Base-by-base conservation (phyloP, 2,113 vertebrate genomes). In the Ascaphus truei region DNA sequence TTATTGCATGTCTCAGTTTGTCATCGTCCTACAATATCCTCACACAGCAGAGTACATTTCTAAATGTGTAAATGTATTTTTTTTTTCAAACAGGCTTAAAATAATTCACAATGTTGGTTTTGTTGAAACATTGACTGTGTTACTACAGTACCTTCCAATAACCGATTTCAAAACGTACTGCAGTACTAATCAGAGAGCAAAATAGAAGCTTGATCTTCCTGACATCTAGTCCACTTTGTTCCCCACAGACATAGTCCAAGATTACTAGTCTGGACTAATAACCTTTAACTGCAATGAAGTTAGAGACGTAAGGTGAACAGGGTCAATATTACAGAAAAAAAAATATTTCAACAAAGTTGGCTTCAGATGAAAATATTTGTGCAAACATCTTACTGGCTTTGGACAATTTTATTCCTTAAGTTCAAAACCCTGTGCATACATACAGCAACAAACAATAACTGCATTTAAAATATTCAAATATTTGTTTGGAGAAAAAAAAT, bases 1-100 rank as follows among this genome's bases (percentile, higher is more conserved):
- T 52, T 61, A 48, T 48, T 51, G 26, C 45, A 33, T n/a, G 57
- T 61, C 67, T 52, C 39, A 60, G 31, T 71, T 61, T 52, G 41
- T 71, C 55, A 51, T 41, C 23, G 11, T 16, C 11, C 4, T 15
- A 11, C 25, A 15, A 10, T 11, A 55, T n/a, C n/a, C 23, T 7
- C 39, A 15, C 18, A 34, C 37, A 11, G n/a, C n/a, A n/a, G n/a
- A 57, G 39, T 20, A 56, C 36, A 18, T 68, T 53, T 45, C 3
- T 31, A 48, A 30, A 33, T 30, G 10, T 1, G 47, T 7, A 51
- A 33, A 36, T 33, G 29, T 36, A 63, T 51, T 50, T 56, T 12
- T n/a, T 23, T 8, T 18, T 47, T 33, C 5, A 22, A 58, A 23
- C 6, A 30, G 4, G n/a, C 65, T 10, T 50, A 6, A 6, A 20